phyloP scores from a whole-genome alignment of 2,113 vertebrate species.

The human (Homo sapiens) region DNA sequence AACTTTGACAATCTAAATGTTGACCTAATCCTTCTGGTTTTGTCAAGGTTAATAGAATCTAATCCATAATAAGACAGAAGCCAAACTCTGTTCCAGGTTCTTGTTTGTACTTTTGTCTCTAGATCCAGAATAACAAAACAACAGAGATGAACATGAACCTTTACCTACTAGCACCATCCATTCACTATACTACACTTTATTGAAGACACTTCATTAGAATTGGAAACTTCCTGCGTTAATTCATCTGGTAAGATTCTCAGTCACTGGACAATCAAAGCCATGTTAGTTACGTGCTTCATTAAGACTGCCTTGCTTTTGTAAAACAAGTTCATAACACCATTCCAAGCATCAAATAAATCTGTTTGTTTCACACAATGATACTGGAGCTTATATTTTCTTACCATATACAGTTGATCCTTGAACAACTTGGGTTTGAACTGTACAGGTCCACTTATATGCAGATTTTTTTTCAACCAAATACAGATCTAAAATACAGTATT shows the following conservation, averaged over 20 bases:
- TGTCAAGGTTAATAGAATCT: slow-evolving; percentile 58
- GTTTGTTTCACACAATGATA: neutral
- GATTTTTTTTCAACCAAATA: neutral
- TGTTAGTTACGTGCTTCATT: neutral
- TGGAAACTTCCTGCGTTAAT: neutral
- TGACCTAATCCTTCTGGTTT: slow-evolving; percentile 38
- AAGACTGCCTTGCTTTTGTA: neutral
- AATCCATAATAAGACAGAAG: slow-evolving; percentile 83
- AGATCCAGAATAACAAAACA: slow-evolving; percentile 67
- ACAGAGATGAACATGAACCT: neutral
- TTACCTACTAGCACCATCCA: neutral
- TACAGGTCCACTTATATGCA: neutral
- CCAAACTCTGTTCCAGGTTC: slow-evolving; percentile 90
- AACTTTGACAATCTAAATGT: slow-evolving; percentile 10
- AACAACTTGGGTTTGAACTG: neutral
- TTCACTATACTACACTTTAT: neutral
- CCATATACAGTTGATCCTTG: neutral
- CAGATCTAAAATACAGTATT: neutral
- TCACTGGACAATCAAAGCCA: neutral
- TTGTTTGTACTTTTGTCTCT: slow-evolving; percentile 85
- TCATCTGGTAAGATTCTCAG: neutral
- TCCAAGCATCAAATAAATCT: neutral
- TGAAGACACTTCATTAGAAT: neutral
- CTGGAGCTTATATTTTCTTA: neutral
- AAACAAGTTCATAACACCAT: neutral